Percentiles rank a stretch among this genome's conserved stretches.
phyloP scores from a whole-genome alignment of 2,888 invertebrate genomes.

The Mesochorus sp. region DNA sequence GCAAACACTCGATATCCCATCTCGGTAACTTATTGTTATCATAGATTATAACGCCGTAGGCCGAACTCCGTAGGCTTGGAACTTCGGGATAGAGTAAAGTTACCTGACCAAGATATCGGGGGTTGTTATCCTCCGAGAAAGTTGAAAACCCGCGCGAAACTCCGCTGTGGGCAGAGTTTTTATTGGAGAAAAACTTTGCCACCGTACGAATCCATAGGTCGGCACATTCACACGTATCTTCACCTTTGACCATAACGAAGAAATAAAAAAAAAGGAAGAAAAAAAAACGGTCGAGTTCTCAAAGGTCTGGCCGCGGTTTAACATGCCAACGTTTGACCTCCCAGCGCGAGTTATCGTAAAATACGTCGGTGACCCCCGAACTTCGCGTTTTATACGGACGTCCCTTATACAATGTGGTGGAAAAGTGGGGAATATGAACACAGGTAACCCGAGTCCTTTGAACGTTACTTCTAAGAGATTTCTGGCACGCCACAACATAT shows the following conservation, averaged over 20 bases:
- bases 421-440: constrained; percentile 14
- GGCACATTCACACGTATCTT: constrained; percentile 25
- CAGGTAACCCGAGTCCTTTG: constrained; percentile 45
- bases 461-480: constrained; percentile 41
- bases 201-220: too few species aligned
- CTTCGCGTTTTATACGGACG: not conserved
- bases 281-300: constrained; percentile 16
- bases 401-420: not conserved
- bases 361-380: constrained; percentile 27
- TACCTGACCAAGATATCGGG: too few species aligned
- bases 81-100: too few species aligned
- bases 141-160: too few species aligned
- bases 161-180: too few species aligned
- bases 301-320: constrained; percentile 28
- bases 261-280: too few species aligned
- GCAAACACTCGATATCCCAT: too few species aligned
- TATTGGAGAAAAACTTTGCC: too few species aligned
- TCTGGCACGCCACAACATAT: constrained; percentile 28
- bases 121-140: too few species aligned
- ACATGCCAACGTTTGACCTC: not conserved
- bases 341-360: not conserved
- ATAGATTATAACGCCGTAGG: too few species aligned
- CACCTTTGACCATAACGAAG: constrained; percentile 1
- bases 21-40: too few species aligned
- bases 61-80: too few species aligned